Evolutionary conservation across 2,797 vertebrate genomes (phyloP), one percentile per base, ranked within the genome.

Genomic region (Sebastiscus tertius): DNA sequence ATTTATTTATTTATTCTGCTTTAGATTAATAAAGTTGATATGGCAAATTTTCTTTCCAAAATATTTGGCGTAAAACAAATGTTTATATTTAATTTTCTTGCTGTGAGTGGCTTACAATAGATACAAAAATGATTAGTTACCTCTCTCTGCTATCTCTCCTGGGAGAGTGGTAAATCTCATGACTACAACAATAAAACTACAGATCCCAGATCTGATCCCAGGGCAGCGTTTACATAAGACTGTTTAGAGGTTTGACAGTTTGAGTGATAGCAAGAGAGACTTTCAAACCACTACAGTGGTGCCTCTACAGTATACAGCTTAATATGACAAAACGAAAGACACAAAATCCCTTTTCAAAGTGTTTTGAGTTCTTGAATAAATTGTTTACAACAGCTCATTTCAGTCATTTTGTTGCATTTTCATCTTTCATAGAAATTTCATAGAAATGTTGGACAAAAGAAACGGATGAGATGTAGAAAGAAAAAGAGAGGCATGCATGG

Each of bases 201-300:
- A 86, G 70, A 88, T 84, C 76, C 68, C 77, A 86, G 83, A 77
- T 78, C 24, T 74, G 85, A 82, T 87, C 18, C 6, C 18, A 58
- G 61, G 0, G 12, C 34, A 49, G 42, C 60, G 71, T 87, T 88
- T 90, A 80, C 66, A 76, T 1, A 39, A 42, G 33, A 39, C n/a
- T 75, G 33, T 55, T 77, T 61, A 55, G 36, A 65, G 31, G 8
- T 55, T 58, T 70, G 77, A 72, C 42, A 76, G 60, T 39, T 55
- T 52, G 61, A 64, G 36, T 6, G 70, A 82, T 54, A 24, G 36
- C 59, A 13, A 63, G 36, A 60, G 27, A 78, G 42, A 70, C 29
- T 60, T 81, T 82, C 18, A 59, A 39, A 31, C 55, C 77, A 24
- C 71, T 5, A 4, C 2, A 2, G 26, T 39, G 12, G 4, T 0